Conservation (phyloP, 2,113 vertebrate genomes). For the Podarcis cretensis region DNA sequence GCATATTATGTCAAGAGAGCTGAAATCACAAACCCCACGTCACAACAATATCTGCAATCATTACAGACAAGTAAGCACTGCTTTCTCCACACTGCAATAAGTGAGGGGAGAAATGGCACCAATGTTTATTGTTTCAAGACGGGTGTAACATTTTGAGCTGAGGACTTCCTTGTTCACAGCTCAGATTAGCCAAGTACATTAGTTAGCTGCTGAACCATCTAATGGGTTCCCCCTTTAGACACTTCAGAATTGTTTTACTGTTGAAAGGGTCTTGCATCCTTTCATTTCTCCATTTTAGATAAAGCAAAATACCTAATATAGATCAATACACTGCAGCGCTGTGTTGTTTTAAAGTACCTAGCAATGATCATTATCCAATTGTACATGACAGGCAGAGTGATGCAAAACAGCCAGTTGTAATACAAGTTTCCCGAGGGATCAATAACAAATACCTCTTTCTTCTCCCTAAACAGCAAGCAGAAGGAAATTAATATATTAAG, state of each 20-base stretch:
- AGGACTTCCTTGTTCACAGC: neutral
- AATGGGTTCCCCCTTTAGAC: neutral
- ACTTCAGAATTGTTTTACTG: neutral
- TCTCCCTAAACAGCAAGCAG: slow-evolving; percentile 73
- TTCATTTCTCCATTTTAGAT: neutral
- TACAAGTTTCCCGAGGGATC: slow-evolving; percentile 91
- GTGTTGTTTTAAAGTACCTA: slow-evolving; percentile 76
- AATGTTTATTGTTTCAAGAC: neutral
- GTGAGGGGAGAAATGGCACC: neutral
- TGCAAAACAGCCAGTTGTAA: slow-evolving; percentile 92
- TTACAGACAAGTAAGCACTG: neutral
- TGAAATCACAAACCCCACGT: too few relatives aligned
- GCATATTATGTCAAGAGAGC: too few relatives aligned
- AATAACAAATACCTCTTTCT: slow-evolving; percentile 83
- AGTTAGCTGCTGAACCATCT: neutral
- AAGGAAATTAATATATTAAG: slow-evolving; percentile 23
- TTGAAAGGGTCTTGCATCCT: neutral
- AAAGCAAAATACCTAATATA: neutral
- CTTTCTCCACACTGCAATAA: neutral
- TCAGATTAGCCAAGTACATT: neutral
- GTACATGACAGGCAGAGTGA: slow-evolving; percentile 96
- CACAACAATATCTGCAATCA: neutral
- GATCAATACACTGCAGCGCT: neutral
- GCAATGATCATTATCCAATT: slow-evolving; percentile 97
- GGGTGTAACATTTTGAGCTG: neutral